phyloP scores from a whole-genome alignment of 2,797 vertebrate species.

The Etheostoma nigrum region DNA sequence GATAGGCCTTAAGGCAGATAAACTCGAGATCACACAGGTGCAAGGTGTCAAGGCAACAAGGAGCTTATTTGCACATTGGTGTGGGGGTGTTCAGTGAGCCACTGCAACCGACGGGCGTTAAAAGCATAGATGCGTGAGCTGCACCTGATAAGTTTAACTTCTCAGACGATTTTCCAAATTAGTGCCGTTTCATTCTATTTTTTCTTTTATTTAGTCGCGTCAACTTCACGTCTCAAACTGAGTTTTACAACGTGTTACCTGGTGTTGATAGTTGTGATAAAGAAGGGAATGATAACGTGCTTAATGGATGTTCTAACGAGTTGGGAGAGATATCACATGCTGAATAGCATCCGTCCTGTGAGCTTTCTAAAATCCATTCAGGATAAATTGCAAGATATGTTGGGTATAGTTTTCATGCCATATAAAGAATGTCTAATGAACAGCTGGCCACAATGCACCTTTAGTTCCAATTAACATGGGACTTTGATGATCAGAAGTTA shows the following conservation, averaged over 20 bases:
- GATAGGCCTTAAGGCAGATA: slow-evolving; percentile 45
- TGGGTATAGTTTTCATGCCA: slow-evolving; percentile 2
- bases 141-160: slow-evolving; percentile 22
- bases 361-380: slow-evolving; percentile 14
- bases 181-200: background rate
- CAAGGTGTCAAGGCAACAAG: slow-evolving; percentile 13
- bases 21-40: slow-evolving; percentile 43
- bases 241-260: slow-evolving; percentile 21
- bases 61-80: slow-evolving; percentile 32
- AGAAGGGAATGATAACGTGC: slow-evolving; percentile 6
- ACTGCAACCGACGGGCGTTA: slow-evolving; percentile 34
- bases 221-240: slow-evolving; percentile 20
- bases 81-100: slow-evolving; percentile 30
- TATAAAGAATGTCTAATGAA: background rate
- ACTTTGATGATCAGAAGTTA: background rate
- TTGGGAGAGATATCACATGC: background rate
- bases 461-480: background rate
- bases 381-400: background rate
- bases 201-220: slow-evolving; percentile 27
- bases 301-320: slow-evolving; percentile 44
- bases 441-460: background rate
- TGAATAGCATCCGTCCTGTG: background rate
- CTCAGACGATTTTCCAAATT: slow-evolving; percentile 28
- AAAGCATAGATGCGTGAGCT: slow-evolving; percentile 35
- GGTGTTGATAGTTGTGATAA: slow-evolving; percentile 8